Evolutionary conservation across 2,113 vertebrate genomes (phyloP).

Genomic region (Siphamia tubifer): DNA sequence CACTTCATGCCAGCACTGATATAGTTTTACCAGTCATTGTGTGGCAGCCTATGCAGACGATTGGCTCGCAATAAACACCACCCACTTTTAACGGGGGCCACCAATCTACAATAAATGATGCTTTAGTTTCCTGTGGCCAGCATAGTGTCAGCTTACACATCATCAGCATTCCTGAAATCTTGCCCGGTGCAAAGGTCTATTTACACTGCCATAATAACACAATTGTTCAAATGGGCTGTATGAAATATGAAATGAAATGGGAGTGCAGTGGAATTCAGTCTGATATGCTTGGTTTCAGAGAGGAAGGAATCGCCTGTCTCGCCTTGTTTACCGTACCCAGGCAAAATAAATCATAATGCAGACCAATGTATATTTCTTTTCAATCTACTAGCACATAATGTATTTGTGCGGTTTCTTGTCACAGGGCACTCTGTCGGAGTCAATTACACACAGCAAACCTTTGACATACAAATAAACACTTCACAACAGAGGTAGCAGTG

Average conservation of each 20-base stretch:
- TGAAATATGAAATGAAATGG: slow-evolving; percentile 65
- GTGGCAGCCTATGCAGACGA: slow-evolving; percentile 32
- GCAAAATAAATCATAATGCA: slow-evolving; percentile 59
- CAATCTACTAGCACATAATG: slow-evolving; percentile 34
- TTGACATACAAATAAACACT: slow-evolving; percentile 58
- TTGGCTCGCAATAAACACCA: slow-evolving; percentile 51
- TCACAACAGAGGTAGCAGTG: slow-evolving; percentile 41
- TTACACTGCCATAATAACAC: slow-evolving; percentile 66
- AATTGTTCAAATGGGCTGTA: slow-evolving; percentile 67
- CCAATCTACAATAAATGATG: slow-evolving; percentile 50
- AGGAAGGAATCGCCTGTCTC: slow-evolving; percentile 63
- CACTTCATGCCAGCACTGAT: slow-evolving; percentile 31
- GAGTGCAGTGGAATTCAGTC: slow-evolving; percentile 57
- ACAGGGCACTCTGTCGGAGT: slow-evolving; percentile 55
- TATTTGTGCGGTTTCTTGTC: slow-evolving; percentile 51
- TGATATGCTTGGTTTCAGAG: slow-evolving; percentile 58
- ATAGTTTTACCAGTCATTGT: slow-evolving; percentile 27
- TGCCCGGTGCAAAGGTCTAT: slow-evolving; percentile 65
- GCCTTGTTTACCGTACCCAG: slow-evolving; percentile 57
- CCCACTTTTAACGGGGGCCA: slow-evolving; percentile 46
- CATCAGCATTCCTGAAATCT: slow-evolving; percentile 67
- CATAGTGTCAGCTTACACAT: slow-evolving; percentile 64
- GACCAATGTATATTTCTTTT: slow-evolving; percentile 64
- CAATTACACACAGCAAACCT: slow-evolving; percentile 54
- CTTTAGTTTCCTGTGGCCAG: slow-evolving; percentile 46